A percentile compares a stretch with the other conserved stretches of the same genome.
These are phyloP conservation scores for Rhegmatorhina hoffmannsi DNA, from an alignment of 2,113 vertebrate genomes.

Conservation along the genomic window DNA sequence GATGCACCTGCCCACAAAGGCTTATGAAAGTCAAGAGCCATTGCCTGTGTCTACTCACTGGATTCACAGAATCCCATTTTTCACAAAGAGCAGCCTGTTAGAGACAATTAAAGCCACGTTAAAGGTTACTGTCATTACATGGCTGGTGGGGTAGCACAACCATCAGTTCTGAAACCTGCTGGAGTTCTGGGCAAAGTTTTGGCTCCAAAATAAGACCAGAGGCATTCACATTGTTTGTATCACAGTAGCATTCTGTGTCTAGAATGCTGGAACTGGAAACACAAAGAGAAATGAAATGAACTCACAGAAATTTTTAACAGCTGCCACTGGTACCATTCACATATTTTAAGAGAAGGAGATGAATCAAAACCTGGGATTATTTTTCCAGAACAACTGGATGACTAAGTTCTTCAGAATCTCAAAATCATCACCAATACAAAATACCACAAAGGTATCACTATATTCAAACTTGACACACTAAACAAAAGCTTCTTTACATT, in stretches of 20 bases:
- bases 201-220: not conserved
- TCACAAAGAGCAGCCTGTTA: not conserved
- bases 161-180: not conserved
- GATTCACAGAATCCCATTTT: not conserved
- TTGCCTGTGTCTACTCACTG: not conserved
- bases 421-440: not conserved
- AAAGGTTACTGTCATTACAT: not conserved
- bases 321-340: not conserved
- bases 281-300: not conserved
- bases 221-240: not conserved
- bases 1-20: not conserved
- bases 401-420: not conserved
- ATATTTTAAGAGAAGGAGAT: not conserved
- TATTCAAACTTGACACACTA: not conserved
- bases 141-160: not conserved
- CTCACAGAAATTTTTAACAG: not conserved
- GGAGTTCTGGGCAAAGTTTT: not conserved
- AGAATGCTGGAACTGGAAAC: not conserved
- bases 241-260: not conserved
- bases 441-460: not conserved
- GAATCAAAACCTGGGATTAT: not conserved
- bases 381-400: not conserved
- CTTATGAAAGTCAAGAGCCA: not conserved
- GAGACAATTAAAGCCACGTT: fast-evolving
- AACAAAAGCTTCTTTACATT: not conserved